phyloP scores from a whole-genome alignment of 2,113 vertebrate genomes.

The Gracilinanus agilis region DNA sequence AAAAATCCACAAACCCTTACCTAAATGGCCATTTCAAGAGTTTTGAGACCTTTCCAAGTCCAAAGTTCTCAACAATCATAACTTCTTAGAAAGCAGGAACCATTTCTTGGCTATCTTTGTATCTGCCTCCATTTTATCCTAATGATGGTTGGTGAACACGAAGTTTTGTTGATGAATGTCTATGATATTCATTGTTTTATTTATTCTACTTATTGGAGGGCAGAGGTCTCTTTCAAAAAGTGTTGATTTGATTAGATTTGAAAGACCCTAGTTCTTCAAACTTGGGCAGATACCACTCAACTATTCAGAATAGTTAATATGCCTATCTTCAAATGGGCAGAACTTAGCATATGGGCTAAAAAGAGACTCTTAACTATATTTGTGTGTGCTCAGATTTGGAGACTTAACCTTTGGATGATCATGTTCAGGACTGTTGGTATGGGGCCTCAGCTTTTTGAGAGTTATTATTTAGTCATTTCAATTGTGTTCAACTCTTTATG shows the following conservation, averaged over 20 bases:
- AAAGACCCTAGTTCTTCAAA: neutral
- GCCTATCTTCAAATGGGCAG: neutral
- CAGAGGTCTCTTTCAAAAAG: neutral
- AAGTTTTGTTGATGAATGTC: neutral
- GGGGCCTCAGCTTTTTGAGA: neutral
- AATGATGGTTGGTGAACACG: neutral
- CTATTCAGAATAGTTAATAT: neutral
- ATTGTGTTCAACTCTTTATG: too few relatives aligned
- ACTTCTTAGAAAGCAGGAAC: neutral
- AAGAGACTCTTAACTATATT: neutral
- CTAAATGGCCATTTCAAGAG: neutral
- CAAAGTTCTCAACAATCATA: neutral
- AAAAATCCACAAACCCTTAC: neutral
- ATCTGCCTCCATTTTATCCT: neutral
- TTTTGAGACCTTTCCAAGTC: neutral
- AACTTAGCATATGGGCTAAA: neutral
- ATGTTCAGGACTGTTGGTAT: neutral
- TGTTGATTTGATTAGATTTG: neutral
- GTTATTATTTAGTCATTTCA: neutral
- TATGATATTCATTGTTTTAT: neutral
- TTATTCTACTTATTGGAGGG: neutral
- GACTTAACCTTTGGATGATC: neutral
- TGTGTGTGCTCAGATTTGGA: neutral
- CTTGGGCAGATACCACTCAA: neutral
- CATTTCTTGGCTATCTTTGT: neutral